Base-by-base conservation (phyloP, 2,113 vertebrate genomes). In the Psittacula cyanocephala region DNA sequence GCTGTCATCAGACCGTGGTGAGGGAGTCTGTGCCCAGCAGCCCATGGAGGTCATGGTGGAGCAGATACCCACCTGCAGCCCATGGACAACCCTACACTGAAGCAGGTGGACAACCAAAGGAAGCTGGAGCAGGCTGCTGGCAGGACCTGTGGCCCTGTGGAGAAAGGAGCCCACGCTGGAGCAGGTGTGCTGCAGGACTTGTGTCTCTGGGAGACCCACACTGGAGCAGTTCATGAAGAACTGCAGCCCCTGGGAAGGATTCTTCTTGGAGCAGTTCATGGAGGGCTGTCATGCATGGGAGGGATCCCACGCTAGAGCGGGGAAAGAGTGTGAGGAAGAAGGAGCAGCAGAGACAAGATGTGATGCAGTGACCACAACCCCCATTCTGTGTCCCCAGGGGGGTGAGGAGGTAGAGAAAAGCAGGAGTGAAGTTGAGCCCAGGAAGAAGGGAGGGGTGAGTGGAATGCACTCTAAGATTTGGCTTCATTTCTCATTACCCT, bases 341-440 rank as follows among this genome's bases (percentile, higher is more conserved):
- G 17, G 17, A 86, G 14, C 3, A 4, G 23, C 23, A 87, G 55
- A 90, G 27, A 64, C 6, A 55, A 29, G 0, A 0, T 55, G 4
- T n/a, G 10, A 35, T 28, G 22, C 25, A 55, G 16, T n/a, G 20
- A 62, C 2, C 1, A 0, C 6, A 65, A 6, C 4, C 11, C 4
- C 10, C 18, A 29, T 69, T 69, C 11, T 10, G 6, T 0, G 0
- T 22, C 3, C 4, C 7, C 19, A 22, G 46, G 46, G 46, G 44
- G 49, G 3, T 57, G 8, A 79, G 15, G 4, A 70, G n/a, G n/a
- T 3, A 67, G 57, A 55, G 29, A 80, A 75, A 70, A n/a, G 10
- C 0, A 0, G 29, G 12, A 62, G 5, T 22, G 19, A 71, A 62
- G 10, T 22, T 89, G 19, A n/a, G 9, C 15, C 16, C 2, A 0